Conservation (phyloP, 2,797 vertebrate species). For the Syngnathus rostellatus region DNA sequence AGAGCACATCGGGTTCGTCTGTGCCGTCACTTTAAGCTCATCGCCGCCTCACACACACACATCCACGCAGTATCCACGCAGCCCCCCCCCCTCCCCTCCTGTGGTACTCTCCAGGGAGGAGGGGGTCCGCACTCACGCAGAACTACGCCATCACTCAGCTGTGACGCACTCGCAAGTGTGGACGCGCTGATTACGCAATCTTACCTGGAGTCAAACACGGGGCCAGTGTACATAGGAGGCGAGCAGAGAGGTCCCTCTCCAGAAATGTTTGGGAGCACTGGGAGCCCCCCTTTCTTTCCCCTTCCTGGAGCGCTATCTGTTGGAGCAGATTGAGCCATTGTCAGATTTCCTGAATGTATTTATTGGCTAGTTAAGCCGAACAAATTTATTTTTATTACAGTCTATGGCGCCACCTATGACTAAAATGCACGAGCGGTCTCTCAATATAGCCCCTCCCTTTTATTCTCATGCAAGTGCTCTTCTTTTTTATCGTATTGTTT, state of each 20-base stretch:
- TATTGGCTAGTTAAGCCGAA: neutral
- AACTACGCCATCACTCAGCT: slow-evolving; percentile 37
- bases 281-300: slow-evolving; percentile 38
- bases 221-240: slow-evolving; percentile 52
- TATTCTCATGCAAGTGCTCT: too few relatives aligned
- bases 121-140: slow-evolving; percentile 32
- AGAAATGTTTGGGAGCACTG: slow-evolving; percentile 34
- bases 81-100: slow-evolving; percentile 4
- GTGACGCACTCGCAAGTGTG: slow-evolving; percentile 26
- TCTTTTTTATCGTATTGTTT: neutral
- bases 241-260: slow-evolving; percentile 36
- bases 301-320: slow-evolving; percentile 50
- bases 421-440: too few relatives aligned
- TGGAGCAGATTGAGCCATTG: slow-evolving; percentile 28
- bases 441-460: too few relatives aligned
- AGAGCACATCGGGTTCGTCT: slow-evolving; percentile 49
- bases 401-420: too few relatives aligned
- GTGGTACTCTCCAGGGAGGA: slow-evolving; percentile 21
- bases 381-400: neutral
- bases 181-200: slow-evolving; percentile 2
- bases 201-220: slow-evolving; percentile 67
- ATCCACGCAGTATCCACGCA: slow-evolving; percentile 6
- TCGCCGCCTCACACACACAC: slow-evolving; percentile 13
- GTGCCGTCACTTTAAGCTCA: slow-evolving; percentile 50
- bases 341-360: neutral